Evolutionary conservation across 23 tunicate genomes (phyloP).

Genomic region (Diplosoma virens): DNA sequence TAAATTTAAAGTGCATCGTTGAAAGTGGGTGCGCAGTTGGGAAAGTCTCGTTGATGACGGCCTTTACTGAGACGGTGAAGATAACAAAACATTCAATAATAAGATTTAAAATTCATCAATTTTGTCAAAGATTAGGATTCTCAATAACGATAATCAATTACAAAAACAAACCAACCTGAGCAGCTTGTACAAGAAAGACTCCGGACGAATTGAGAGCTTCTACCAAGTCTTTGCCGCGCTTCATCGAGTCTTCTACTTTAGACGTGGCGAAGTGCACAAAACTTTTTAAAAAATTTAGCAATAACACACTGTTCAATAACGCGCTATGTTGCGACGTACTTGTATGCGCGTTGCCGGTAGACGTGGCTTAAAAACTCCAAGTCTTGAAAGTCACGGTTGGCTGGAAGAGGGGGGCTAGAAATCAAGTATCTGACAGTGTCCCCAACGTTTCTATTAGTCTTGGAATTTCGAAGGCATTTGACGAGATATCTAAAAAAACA

Average conservation of each 20-base stretch:
- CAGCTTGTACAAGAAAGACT: conserved; percentile 83
- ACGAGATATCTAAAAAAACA: conserved; percentile 58
- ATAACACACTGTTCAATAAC: neutral
- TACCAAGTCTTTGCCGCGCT: conserved; percentile 55
- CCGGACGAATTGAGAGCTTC: conserved; percentile 69
- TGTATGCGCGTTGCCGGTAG: conserved; percentile 62
- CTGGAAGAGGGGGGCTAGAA: neutral
- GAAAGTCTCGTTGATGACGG: too few relatives aligned
- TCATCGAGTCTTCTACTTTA: conserved; percentile 61
- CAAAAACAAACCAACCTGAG: conserved; percentile 45
- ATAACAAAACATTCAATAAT: too few relatives aligned
- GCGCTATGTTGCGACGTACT: neutral
- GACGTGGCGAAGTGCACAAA: conserved; percentile 50
- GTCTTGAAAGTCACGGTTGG: conserved; percentile 40
- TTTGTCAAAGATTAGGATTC: too few relatives aligned
- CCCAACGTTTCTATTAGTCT: conserved; percentile 2
- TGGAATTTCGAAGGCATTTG: conserved; percentile 49
- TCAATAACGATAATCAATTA: neutral
- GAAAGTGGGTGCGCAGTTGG: too few relatives aligned
- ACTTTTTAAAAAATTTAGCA: conserved; percentile 21
- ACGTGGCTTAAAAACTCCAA: conserved; percentile 22
- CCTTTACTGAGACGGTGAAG: too few relatives aligned
- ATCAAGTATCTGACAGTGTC: conserved; percentile 50
- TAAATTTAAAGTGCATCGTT: too few relatives aligned
- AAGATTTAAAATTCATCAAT: too few relatives aligned